phyloP scores from a whole-genome alignment of 2,113 vertebrate genomes.

The Salvelinus alpinus region DNA sequence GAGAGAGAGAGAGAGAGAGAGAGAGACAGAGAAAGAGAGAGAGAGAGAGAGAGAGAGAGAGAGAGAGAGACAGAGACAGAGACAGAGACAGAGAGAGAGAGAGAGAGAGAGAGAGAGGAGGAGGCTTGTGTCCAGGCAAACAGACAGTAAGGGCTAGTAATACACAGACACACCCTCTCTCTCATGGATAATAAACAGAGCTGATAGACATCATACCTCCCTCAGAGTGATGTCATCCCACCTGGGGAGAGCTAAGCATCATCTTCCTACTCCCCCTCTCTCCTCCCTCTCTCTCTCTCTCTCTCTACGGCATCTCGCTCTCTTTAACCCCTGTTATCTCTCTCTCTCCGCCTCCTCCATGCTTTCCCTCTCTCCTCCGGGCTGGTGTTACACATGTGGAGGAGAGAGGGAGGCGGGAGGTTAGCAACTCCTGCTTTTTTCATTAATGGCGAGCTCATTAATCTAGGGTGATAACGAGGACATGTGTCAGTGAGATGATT shows the following conservation, averaged over 20 bases:
- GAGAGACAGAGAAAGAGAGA: no score
- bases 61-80: no score
- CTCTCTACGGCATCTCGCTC: not conserved
- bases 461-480: constrained; percentile 72
- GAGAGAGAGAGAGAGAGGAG: no score
- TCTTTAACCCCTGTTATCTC: not conserved
- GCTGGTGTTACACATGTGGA: not conserved
- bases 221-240: constrained; percentile 65
- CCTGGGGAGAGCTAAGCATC: constrained; percentile 59
- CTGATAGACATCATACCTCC: constrained; percentile 58
- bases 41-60: no score
- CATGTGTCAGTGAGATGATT: constrained; percentile 68
- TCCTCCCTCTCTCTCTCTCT: not conserved
- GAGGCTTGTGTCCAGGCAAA: constrained; percentile 35
- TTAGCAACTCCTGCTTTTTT: constrained; percentile 51
- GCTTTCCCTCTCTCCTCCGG: constrained; percentile 7
- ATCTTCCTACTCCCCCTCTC: not conserved
- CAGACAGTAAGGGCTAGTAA: not conserved
- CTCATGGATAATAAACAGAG: constrained; percentile 31
- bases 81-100: no score
- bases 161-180: constrained; percentile 3
- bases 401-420: constrained; percentile 21
- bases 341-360: not conserved
- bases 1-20: no score
- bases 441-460: constrained; percentile 74